These are phyloP conservation scores for Odontocerum albicorne DNA, from an alignment of 2,888 invertebrate genomes.

Conservation along the genomic window DNA sequence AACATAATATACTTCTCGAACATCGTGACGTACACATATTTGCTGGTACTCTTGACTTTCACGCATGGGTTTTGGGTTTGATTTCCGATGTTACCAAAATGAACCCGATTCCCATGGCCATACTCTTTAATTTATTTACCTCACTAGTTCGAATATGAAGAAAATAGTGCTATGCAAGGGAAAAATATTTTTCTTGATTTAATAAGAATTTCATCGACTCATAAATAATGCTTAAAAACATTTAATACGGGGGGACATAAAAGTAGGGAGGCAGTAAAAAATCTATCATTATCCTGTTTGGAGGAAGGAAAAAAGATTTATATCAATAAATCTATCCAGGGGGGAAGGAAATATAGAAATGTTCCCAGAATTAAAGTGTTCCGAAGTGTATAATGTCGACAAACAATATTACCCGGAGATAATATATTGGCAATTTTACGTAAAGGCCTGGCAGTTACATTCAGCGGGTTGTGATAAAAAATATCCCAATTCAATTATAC, in stretches of 20 bases:
- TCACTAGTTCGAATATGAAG: too few species aligned
- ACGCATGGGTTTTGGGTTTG: too few species aligned
- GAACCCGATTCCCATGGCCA: too few species aligned
- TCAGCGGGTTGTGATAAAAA: slow-evolving; percentile 11
- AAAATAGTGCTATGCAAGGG: too few species aligned
- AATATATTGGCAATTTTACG: slow-evolving; percentile 57
- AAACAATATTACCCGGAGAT: slow-evolving; percentile 60
- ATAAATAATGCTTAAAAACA: not conserved
- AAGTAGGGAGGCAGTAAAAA: slow-evolving; percentile 19
- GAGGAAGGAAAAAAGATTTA: slow-evolving; percentile 28
- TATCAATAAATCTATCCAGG: not conserved
- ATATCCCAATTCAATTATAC: too few species aligned
- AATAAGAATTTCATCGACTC: too few species aligned
- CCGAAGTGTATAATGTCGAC: slow-evolving; percentile 46
- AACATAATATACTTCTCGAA: too few species aligned
- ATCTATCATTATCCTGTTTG: slow-evolving; percentile 33
- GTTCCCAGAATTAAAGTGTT: slow-evolving; percentile 53
- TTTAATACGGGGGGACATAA: slow-evolving; percentile 8
- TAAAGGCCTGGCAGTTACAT: slow-evolving; percentile 53
- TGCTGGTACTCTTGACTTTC: too few species aligned
- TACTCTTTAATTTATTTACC: too few species aligned
- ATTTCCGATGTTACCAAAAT: too few species aligned
- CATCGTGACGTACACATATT: too few species aligned
- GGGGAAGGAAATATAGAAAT: slow-evolving; percentile 10
- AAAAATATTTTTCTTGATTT: too few species aligned